Evolutionary conservation across 1,140 invertebrate species (phyloP).

Genomic region (Thalassaphorura encarpata): DNA sequence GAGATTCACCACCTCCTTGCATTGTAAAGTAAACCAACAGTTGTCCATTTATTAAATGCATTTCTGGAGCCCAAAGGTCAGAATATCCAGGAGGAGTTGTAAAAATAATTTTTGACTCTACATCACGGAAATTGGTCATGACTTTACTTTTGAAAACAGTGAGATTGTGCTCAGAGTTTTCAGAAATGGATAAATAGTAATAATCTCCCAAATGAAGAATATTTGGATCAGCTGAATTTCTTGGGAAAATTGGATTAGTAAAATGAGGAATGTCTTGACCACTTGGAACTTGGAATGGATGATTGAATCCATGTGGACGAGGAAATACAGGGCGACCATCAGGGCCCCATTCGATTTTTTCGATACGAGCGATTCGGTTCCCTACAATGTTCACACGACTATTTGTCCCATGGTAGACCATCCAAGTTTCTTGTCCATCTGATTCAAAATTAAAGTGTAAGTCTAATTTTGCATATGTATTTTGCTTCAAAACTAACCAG

Average conservation of each 20-base stretch:
- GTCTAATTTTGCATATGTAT: neutral
- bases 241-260: no score
- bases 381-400: neutral
- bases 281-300: conserved; percentile 8
- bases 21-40: neutral
- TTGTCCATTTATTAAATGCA: conserved; percentile 10
- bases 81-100: no score
- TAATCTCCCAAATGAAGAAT: no score
- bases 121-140: no score
- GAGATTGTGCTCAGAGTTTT: no score
- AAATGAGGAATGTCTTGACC: no score
- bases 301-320: conserved; percentile 7
- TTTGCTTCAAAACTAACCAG: conserved; percentile 4
- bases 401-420: conserved; percentile 7
- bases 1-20: neutral
- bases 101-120: no score
- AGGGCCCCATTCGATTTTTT: conserved; percentile 9
- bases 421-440: conserved; percentile 8
- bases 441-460: neutral
- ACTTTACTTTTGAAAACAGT: no score
- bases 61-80: no score
- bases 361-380: conserved; percentile 6
- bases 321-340: conserved; percentile 9
- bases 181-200: no score
- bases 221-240: no score